Evolutionary conservation across 2,888 invertebrate genomes (phyloP).

Genomic region (Tanypteryx hageni): DNA sequence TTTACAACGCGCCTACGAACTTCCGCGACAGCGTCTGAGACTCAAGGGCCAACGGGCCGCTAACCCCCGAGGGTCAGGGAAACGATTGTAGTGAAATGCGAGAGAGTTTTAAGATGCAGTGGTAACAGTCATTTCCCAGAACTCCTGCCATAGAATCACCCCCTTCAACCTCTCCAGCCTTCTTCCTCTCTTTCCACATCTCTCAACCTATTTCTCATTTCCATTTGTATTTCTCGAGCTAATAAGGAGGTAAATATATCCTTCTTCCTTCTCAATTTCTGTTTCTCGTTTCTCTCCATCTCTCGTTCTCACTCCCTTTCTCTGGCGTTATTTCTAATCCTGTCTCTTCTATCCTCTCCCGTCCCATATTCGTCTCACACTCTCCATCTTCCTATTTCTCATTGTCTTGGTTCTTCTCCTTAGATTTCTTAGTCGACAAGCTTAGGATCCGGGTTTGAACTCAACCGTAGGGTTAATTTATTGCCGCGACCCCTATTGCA

Average conservation of each 20-base stretch:
- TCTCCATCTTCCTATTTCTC: too few relatives aligned
- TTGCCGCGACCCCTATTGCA: too few relatives aligned
- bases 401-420: too few relatives aligned
- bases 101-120: neutral
- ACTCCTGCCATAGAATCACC: neutral
- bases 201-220: neutral
- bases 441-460: too few relatives aligned
- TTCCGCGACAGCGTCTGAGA: neutral
- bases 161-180: neutral
- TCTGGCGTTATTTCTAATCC: too few relatives aligned
- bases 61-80: conserved; percentile 9
- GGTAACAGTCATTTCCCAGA: neutral
- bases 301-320: too few relatives aligned
- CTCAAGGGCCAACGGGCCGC: neutral
- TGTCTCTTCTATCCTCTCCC: too few relatives aligned
- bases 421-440: too few relatives aligned
- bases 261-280: neutral
- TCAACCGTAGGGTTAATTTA: too few relatives aligned
- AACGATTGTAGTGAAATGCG: conserved; percentile 19
- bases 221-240: neutral
- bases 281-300: neutral
- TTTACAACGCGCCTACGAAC: neutral
- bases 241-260: neutral
- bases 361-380: too few relatives aligned
- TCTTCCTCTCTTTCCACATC: neutral